Evolutionary conservation across 2,797 vertebrate genomes (phyloP).

Genomic region (Centropyge bicolor): DNA sequence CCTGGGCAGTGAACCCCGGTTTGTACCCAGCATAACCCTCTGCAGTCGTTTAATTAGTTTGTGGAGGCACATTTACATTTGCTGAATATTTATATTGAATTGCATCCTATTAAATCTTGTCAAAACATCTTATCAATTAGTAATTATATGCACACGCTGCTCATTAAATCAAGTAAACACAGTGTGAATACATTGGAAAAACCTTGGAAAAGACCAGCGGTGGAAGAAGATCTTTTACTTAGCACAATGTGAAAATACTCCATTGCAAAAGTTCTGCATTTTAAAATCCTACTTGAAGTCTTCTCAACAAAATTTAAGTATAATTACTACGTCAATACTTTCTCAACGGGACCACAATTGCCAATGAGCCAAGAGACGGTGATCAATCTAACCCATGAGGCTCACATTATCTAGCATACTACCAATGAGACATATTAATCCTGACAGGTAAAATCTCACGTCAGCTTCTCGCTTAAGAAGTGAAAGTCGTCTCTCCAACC

Average conservation of each 20-base stretch:
- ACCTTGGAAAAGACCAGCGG: not conserved
- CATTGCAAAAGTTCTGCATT: not conserved
- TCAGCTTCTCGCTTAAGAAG: no score
- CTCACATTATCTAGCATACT: no score
- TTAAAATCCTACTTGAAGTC: not conserved
- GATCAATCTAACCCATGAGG: no score
- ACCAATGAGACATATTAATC: no score
- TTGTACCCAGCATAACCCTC: constrained; percentile 32
- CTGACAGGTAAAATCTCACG: no score
- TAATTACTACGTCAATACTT: no score
- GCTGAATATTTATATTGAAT: constrained; percentile 78
- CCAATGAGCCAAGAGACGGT: no score
- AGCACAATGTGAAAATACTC: not conserved
- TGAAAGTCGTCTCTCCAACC: no score
- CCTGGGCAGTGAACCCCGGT: constrained; percentile 36
- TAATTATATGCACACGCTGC: constrained; percentile 68
- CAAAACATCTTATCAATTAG: constrained; percentile 75
- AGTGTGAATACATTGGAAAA: constrained; percentile 33
- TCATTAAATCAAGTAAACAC: constrained; percentile 71
- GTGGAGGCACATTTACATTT: constrained; percentile 66
- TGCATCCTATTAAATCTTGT: constrained; percentile 72
- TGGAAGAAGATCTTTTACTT: not conserved
- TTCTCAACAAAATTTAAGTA: not conserved
- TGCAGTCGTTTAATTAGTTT: constrained; percentile 54
- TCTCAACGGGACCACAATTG: no score